A percentile compares a stretch with the other conserved stretches of the same genome.
These are phyloP conservation scores for Rhaphigaster nebulosa DNA, from an alignment of 2,888 invertebrate genomes.

Conservation along the genomic window DNA sequence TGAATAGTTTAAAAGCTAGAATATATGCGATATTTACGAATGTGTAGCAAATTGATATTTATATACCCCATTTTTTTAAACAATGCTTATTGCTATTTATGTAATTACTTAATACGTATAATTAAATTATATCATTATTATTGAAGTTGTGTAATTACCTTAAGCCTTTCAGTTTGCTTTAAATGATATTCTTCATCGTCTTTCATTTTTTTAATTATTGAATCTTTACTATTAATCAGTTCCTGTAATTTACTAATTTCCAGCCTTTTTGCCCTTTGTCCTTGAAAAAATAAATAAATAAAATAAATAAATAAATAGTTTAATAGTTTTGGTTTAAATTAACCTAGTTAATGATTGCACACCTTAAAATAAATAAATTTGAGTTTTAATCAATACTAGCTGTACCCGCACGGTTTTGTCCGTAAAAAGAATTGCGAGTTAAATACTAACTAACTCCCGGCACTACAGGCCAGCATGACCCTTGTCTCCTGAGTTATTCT, in stretches of 20 bases:
- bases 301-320: neutral
- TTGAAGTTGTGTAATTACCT: slow-evolving; percentile 58
- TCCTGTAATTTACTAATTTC: slow-evolving; percentile 64
- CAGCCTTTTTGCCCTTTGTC: slow-evolving; percentile 64
- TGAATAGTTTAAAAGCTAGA: no score
- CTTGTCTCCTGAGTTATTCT: no score
- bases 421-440: no score
- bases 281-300: slow-evolving; percentile 56
- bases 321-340: neutral
- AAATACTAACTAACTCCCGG: no score
- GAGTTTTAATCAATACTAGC: no score
- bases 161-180: slow-evolving; percentile 63
- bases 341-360: neutral
- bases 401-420: no score
- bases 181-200: slow-evolving; percentile 63
- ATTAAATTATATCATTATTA: neutral
- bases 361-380: neutral
- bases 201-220: slow-evolving; percentile 63
- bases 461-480: no score
- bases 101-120: neutral
- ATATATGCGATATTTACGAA: no score
- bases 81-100: no score
- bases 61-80: no score
- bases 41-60: no score
- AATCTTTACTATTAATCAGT: slow-evolving; percentile 63